Conservation (phyloP, 2,888 invertebrate species). For the Mantis religiosa region DNA sequence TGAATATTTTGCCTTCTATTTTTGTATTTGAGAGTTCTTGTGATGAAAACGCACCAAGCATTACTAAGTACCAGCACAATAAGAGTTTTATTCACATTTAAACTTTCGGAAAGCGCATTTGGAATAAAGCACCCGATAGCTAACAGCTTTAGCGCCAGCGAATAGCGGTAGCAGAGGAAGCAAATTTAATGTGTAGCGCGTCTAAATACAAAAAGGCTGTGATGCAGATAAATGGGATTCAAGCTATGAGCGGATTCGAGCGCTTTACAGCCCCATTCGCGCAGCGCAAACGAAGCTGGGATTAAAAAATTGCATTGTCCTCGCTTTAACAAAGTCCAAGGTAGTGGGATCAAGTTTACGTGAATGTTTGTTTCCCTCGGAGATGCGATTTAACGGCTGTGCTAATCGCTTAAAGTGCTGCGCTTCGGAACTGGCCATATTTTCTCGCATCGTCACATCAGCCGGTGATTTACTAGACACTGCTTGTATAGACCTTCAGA, state of each 20-base stretch:
- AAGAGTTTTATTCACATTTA: neutral
- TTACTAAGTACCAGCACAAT: neutral
- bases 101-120: neutral
- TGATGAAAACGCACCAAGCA: neutral
- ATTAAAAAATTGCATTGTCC: neutral
- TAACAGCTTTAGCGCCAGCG: neutral
- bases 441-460: no score
- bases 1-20: neutral
- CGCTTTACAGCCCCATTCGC: neutral
- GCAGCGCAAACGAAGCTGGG: neutral
- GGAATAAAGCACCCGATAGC: neutral
- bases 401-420: neutral
- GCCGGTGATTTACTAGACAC: no score
- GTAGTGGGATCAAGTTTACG: neutral
- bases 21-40: neutral
- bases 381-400: neutral
- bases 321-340: neutral
- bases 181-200: neutral
- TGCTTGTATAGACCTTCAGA: no score
- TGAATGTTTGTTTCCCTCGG: neutral
- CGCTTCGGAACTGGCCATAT: neutral
- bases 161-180: neutral
- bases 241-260: neutral
- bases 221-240: neutral
- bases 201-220: neutral